Conservation (phyloP, 1,140 invertebrate species). For the Hydropsyche tenuis region DNA sequence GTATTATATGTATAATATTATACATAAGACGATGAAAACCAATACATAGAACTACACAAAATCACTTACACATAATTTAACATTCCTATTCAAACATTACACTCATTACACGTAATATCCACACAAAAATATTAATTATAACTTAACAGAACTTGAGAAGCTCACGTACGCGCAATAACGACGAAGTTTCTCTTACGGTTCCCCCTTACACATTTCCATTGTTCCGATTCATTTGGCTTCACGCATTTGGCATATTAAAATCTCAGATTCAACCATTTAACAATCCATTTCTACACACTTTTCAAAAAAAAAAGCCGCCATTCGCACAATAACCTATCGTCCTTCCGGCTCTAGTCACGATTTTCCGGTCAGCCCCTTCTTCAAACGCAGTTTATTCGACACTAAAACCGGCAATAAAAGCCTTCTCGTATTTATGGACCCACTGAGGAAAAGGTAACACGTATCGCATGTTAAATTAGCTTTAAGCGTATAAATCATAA, state of each 20-base stretch:
- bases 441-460: too few relatives aligned
- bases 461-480: too few relatives aligned
- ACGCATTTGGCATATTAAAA: neutral
- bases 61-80: too few relatives aligned
- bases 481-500: too few relatives aligned
- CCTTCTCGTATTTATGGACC: too few relatives aligned
- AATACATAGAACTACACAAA: too few relatives aligned
- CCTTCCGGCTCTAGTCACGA: neutral
- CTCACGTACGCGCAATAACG: neutral
- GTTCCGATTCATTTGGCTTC: constrained; percentile 32
- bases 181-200: neutral
- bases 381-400: neutral
- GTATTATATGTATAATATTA: too few relatives aligned
- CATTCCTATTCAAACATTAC: too few relatives aligned
- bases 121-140: too few relatives aligned
- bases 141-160: neutral
- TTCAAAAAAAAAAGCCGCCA: neutral
- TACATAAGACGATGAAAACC: too few relatives aligned
- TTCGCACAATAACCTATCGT: neutral
- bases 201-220: constrained; percentile 22
- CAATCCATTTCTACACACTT: neutral
- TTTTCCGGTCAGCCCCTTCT: neutral
- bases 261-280: constrained; percentile 1
- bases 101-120: too few relatives aligned
- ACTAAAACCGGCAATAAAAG: too few relatives aligned